Base-by-base conservation (phyloP, 2,888 invertebrate genomes). In the Microplitis manilae region DNA sequence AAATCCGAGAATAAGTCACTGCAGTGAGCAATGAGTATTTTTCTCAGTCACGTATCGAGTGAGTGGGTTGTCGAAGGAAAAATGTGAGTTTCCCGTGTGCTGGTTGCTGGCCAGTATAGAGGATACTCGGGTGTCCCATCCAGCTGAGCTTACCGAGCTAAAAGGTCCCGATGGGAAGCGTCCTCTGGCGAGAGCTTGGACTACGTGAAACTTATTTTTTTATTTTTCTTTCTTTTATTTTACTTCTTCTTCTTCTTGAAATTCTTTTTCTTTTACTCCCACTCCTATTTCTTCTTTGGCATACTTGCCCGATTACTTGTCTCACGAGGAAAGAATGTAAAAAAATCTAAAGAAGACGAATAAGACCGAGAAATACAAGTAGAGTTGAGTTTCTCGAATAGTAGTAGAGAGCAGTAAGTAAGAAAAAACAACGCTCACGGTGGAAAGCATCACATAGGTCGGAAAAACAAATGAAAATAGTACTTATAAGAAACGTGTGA, bases 391-490 rank as follows among this genome's bases (percentile, higher is more conserved):
- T 50, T 50, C 13, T 50, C 9, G 13, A 50, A 50, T 50, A 13
- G 50, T 50, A 8, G 13, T 30, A 13, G 13, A 13, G 50, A 5
- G 13, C 30, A 30, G 30, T 30, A 30, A 30, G 30, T 30, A 13
- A 59, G 59, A 59, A 59, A 59, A 59, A 62, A 17, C 13, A 15
- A 62, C n/a, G 59, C 38, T 50, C 59, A 59, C 59, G 68, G 50
- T 9, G 76, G 67, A 17, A 62, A 20, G 17, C 60, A 50, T 50
- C n/a, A 38, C 13, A 41, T 40, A 30, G 20, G 77, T 70, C 38
- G 71, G 79, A 80, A 79, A 78, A 81, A 80, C 79, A 81, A 82
- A 78, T 80, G 79, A 78, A 82, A 80, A 81, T 69, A 77, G 73
- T 81, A 71, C 73, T 77, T 74, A 68, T 73, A 61, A 64, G 67